Conservation (phyloP, 2,888 invertebrate species). For the Mayetiola destructor region DNA sequence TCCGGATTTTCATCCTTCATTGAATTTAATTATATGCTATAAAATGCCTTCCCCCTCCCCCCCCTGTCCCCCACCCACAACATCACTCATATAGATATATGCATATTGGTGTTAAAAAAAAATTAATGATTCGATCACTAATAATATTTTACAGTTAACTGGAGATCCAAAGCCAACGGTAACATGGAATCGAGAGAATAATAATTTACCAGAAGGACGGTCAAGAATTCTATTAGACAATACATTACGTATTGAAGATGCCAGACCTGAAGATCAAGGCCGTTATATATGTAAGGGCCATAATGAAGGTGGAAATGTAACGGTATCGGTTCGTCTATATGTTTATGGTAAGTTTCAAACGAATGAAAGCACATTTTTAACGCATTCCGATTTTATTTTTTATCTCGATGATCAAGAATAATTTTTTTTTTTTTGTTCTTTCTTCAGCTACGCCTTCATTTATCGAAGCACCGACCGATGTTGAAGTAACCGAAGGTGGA, state of each 20-base stretch:
- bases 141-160: conserved; percentile 13
- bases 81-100: neutral
- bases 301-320: conserved; percentile 25
- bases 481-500: conserved; percentile 21
- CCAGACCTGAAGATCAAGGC: conserved; percentile 24
- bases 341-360: conserved; percentile 22
- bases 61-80: too few species aligned
- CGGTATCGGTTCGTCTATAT: conserved; percentile 22
- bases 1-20: neutral
- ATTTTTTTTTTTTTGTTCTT: neutral
- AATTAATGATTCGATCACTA: neutral
- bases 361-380: neutral
- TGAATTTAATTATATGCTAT: too few species aligned
- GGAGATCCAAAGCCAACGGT: conserved; percentile 23
- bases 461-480: conserved; percentile 23
- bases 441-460: conserved; percentile 23
- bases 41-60: too few species aligned
- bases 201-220: conserved; percentile 23
- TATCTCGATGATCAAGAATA: neutral
- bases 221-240: conserved; percentile 24
- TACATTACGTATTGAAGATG: conserved; percentile 24
- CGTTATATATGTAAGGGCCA: conserved; percentile 23
- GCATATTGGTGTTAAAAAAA: neutral
- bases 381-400: neutral
- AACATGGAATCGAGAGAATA: conserved; percentile 23